Evolutionary conservation across 2,888 invertebrate species (phyloP).

Genomic region (Camponotus fellah): DNA sequence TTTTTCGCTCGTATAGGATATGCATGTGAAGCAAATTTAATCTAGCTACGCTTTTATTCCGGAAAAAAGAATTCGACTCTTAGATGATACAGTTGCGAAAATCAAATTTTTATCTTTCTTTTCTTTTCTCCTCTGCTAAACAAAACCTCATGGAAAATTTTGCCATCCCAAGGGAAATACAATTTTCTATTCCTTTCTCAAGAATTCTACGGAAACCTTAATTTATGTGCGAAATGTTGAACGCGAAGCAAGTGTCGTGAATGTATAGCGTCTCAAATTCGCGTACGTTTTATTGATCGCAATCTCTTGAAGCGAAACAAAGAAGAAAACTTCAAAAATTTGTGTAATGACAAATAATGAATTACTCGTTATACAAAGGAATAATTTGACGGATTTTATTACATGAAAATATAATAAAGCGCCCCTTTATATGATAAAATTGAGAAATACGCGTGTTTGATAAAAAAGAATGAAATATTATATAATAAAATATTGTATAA

Average conservation of each 20-base stretch:
- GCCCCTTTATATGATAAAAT: background rate
- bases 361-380: background rate
- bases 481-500: background rate
- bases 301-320: background rate
- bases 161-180: background rate
- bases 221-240: constrained; percentile 35
- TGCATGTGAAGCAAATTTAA: constrained; percentile 26
- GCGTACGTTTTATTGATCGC: constrained; percentile 11
- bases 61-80: constrained; percentile 17
- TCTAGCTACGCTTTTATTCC: constrained; percentile 22
- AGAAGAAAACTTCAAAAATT: background rate
- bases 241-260: constrained; percentile 15
- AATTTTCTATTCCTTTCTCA: constrained; percentile 21
- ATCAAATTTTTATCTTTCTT: constrained; percentile 28
- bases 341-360: background rate
- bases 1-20: background rate
- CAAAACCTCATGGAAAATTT: constrained; percentile 13
- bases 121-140: background rate
- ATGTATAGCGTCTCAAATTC: constrained; percentile 6
- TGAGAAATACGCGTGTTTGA: background rate
- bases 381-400: background rate
- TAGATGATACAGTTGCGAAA: constrained; percentile 6
- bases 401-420: background rate
- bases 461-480: background rate
- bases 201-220: constrained; percentile 27